These are phyloP conservation scores for Geodia barretti DNA, from an alignment of 37 sponge, comb jelly and placozoan genomes.

Conservation along the genomic window DNA sequence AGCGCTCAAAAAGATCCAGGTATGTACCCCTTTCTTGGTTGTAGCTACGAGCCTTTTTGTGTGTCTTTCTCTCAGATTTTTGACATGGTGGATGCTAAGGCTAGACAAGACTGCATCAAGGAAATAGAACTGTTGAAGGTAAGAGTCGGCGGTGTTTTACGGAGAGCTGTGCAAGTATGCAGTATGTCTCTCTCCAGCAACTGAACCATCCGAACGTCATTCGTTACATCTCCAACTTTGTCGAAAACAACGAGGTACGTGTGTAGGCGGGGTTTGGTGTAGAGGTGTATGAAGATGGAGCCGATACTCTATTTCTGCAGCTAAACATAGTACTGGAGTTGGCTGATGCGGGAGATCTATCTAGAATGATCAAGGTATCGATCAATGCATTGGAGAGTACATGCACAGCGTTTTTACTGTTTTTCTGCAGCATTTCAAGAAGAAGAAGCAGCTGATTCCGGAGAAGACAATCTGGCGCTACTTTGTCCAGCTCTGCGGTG, in stretches of 20 bases:
- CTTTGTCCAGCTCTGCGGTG: slow-evolving; percentile 94
- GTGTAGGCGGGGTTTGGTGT: neutral
- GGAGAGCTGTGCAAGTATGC: neutral
- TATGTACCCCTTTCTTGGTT: too few species aligned
- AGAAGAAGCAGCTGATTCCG: slow-evolving; percentile 90
- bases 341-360: slow-evolving; percentile 99
- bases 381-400: neutral
- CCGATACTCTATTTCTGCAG: slow-evolving; percentile 41
- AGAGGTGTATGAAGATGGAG: too few species aligned
- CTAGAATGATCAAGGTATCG: slow-evolving; percentile 93
- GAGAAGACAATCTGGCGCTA: slow-evolving; percentile 98
- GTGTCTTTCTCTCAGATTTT: slow-evolving; percentile 74
- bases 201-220: slow-evolving; percentile 98
- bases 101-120: slow-evolving; percentile 98
- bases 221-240: slow-evolving; percentile 92
- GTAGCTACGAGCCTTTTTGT: too few species aligned
- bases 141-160: neutral
- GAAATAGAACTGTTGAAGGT: slow-evolving; percentile 98
- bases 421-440: slow-evolving; percentile 91
- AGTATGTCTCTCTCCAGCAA: slow-evolving; percentile 55
- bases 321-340: slow-evolving; percentile 98
- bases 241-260: slow-evolving; percentile 97
- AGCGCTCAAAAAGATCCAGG: slow-evolving; percentile 98
- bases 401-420: neutral
- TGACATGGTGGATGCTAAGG: slow-evolving; percentile 99